Percentiles rank a stretch among this genome's conserved stretches.
These are phyloP conservation scores for Diarsia rubi DNA, from an alignment of 2,888 invertebrate genomes.

Conservation along the genomic window DNA sequence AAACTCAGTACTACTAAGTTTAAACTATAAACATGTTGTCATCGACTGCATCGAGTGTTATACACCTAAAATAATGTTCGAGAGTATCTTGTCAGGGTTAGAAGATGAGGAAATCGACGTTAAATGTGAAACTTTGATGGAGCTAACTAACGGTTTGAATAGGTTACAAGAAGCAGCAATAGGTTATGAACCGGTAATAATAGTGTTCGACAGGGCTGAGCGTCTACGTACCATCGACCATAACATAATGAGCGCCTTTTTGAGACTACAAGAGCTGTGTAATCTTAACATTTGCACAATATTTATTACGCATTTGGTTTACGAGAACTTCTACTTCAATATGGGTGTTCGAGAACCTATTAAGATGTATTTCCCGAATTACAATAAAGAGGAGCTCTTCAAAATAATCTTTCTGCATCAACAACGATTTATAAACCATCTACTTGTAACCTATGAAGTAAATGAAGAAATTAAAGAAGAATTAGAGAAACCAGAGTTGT, in stretches of 20 bases:
- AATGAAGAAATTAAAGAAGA: constrained; percentile 76
- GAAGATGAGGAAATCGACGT: constrained; percentile 80
- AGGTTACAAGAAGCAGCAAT: constrained; percentile 73
- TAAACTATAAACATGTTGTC: constrained; percentile 91
- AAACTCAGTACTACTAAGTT: constrained; percentile 90
- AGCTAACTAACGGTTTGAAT: constrained; percentile 91
- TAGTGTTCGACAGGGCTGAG: constrained; percentile 96
- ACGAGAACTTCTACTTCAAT: constrained; percentile 95
- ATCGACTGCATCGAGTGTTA: constrained; percentile 96
- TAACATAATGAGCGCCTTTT: constrained; percentile 93
- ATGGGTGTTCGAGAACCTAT: constrained; percentile 93
- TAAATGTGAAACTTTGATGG: constrained; percentile 93
- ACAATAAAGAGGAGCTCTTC: constrained; percentile 93
- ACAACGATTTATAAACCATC: constrained; percentile 78
- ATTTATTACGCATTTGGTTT: constrained; percentile 94
- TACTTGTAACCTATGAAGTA: constrained; percentile 76
- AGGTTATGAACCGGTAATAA: constrained; percentile 88
- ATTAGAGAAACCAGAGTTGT: constrained; percentile 91
- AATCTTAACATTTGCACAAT: constrained; percentile 93
- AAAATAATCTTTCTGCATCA: constrained; percentile 86
- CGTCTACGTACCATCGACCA: constrained; percentile 94
- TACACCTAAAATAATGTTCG: constrained; percentile 94
- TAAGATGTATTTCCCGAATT: constrained; percentile 95
- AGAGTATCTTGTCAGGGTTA: constrained; percentile 93
- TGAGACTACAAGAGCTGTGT: constrained; percentile 94